Evolutionary conservation across 2,888 invertebrate species (phyloP).

Genomic region (Omphaloscelis lunosa): DNA sequence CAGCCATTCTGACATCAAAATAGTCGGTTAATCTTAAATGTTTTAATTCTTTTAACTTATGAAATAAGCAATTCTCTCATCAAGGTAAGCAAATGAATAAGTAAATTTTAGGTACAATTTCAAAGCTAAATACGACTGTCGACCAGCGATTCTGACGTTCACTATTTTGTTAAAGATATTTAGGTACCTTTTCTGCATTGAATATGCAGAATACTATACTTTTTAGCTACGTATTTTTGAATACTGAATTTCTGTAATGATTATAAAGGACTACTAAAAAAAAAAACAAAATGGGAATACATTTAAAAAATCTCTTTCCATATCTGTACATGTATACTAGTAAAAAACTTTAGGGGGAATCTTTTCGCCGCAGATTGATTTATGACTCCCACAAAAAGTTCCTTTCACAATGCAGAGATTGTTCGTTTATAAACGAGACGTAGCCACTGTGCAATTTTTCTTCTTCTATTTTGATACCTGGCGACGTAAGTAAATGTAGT

Average conservation of each 20-base stretch:
- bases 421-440: slow-evolving; percentile 59
- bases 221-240: background rate
- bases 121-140: too few species aligned
- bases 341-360: slow-evolving; percentile 74
- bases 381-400: slow-evolving; percentile 70
- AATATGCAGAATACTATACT: background rate
- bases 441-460: slow-evolving; percentile 56
- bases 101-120: too few species aligned
- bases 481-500: slow-evolving; percentile 51
- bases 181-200: background rate
- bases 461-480: slow-evolving; percentile 56
- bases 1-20: too few species aligned
- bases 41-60: too few species aligned
- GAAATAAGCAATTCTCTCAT: too few species aligned
- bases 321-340: slow-evolving; percentile 60
- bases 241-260: background rate
- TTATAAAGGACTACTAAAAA: background rate
- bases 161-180: background rate
- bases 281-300: too few species aligned
- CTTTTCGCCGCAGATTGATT: slow-evolving; percentile 74
- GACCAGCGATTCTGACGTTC: too few species aligned
- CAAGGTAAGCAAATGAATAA: too few species aligned
- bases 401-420: slow-evolving; percentile 53
- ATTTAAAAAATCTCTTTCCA: slow-evolving; percentile 52
- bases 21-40: too few species aligned